These are phyloP conservation scores for Falco berigora DNA, from an alignment of 2,797 vertebrate species.

Conservation along the genomic window DNA sequence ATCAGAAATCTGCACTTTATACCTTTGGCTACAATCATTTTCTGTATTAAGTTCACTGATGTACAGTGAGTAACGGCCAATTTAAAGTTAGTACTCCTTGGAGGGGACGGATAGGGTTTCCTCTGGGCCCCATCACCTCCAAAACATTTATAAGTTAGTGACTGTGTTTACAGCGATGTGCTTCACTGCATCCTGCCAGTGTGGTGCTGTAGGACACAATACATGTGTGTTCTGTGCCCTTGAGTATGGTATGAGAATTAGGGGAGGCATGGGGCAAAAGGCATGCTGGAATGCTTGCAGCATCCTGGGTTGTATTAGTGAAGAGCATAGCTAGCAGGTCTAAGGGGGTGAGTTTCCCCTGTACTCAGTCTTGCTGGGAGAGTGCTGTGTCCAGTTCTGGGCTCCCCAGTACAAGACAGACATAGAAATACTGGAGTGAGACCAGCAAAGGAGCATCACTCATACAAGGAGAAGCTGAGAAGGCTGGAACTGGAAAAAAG, in stretches of 20 bases:
- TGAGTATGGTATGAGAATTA: neutral
- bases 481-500: neutral
- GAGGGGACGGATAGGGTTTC: neutral
- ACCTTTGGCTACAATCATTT: neutral
- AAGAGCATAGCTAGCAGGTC: neutral
- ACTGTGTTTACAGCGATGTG: neutral
- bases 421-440: neutral
- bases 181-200: neutral
- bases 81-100: neutral
- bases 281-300: neutral
- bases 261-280: neutral
- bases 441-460: neutral
- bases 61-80: neutral
- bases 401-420: neutral
- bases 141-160: neutral
- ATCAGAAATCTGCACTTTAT: neutral
- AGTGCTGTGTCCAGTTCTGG: neutral
- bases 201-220: neutral
- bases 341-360: neutral
- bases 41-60: neutral
- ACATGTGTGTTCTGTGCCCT: neutral
- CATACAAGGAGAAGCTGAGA: neutral
- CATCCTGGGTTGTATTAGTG: neutral
- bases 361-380: neutral
- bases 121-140: neutral